Evolutionary conservation across 2,797 vertebrate genomes (phyloP), one percentile per base, ranked within the genome.

Genomic region (Geotrypetes seraphini): DNA sequence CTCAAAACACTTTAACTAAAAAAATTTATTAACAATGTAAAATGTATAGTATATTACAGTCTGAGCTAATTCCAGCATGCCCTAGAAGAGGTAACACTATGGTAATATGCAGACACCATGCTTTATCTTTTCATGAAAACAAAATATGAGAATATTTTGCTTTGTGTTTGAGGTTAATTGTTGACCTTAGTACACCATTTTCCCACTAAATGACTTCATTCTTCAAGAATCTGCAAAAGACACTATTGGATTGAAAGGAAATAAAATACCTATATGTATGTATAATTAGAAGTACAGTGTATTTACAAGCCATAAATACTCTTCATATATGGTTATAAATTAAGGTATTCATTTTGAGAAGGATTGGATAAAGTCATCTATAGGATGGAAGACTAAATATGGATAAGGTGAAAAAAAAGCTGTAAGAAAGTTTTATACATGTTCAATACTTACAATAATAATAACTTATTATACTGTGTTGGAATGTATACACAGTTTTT

Each of bases 21-120:
- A 76, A 66, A 31, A 26, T 75, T 79, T 79, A 84, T 79, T 79
- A 77, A 81, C 71, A 79, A 77, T 78, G 73, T 80, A 79, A 82
- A 84, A 78, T 32, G 20, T 58, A 64, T 70, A 84, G 49, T 81
- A 88, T 79, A 79, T 73, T 71, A 68, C 55, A 71, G 49, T 85
- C 71, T 81, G 79, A 73, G 66, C 71, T 85, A 75, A 73, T 74
- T 82, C 73, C 73, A 69, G 73, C 80, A 84, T 90, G 86, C 86
- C 85, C 76, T 85, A 33, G 67, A 78, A 82, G 77, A 82, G 63
- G 69, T 73, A 83, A 71, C 69, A 82, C 64, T 79, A 81, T 75
- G 65, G 66, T 71, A 64, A 75, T 79, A 80, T 68, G 77, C 71
- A 79, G 77, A 79, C 73, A 75, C 56, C 85, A 88, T 90, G 86